Conservation (phyloP, 2,113 vertebrate genomes). For the Cochlearius cochlearius region DNA sequence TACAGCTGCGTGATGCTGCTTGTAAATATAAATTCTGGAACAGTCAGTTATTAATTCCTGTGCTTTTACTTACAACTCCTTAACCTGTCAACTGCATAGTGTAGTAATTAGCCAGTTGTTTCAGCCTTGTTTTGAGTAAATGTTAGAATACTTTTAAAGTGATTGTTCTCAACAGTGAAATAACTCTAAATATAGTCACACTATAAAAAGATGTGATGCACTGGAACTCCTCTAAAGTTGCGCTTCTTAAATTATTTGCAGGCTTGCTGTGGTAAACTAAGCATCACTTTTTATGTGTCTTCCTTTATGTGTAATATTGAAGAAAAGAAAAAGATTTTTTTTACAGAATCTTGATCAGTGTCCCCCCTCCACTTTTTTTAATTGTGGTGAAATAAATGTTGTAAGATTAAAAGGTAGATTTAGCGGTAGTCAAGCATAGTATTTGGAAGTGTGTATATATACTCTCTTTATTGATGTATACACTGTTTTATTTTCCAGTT, state of each 20-base stretch:
- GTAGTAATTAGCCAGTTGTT: neutral
- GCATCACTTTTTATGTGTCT: neutral
- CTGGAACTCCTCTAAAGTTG: neutral
- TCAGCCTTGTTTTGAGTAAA: neutral
- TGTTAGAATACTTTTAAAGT: neutral
- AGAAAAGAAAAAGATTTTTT: no score
- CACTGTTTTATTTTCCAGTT: slow-evolving; percentile 78
- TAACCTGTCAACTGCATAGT: neutral
- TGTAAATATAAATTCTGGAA: neutral
- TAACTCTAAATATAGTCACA: neutral
- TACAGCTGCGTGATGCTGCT: neutral
- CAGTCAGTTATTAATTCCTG: neutral
- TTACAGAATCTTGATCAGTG: neutral
- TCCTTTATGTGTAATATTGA: neutral
- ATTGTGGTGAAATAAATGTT: neutral
- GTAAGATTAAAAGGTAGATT: neutral
- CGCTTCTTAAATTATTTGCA: neutral
- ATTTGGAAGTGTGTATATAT: neutral
- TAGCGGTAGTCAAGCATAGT: neutral
- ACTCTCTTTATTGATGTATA: neutral
- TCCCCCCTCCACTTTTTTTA: accelerated
- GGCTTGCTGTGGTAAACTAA: neutral
- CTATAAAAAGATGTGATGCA: neutral
- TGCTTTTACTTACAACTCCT: neutral
- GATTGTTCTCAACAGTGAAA: neutral